Conservation (phyloP, 2,797 vertebrate genomes). For the Tauraco hartlaubi region DNA sequence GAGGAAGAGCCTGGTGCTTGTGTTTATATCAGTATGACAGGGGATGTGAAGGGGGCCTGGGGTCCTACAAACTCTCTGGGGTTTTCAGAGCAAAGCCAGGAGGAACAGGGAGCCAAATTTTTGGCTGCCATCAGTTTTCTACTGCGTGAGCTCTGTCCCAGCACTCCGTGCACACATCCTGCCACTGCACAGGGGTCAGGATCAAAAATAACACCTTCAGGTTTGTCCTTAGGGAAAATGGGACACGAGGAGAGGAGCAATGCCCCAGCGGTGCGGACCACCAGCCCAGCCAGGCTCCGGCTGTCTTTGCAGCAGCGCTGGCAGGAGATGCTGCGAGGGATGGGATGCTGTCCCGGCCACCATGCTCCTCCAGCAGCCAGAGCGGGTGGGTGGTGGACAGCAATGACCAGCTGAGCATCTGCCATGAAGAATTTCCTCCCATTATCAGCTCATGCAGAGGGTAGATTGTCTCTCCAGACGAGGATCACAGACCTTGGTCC, state of each 20-base stretch:
- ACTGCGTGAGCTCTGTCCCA: not conserved
- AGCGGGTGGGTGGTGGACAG: not conserved
- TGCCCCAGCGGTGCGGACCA: not conserved
- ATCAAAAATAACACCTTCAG: not conserved
- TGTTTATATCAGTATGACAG: not conserved
- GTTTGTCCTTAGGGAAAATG: not conserved
- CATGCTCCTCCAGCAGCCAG: not conserved
- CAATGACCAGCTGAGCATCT: rapidly evolving
- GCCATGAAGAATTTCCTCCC: not conserved
- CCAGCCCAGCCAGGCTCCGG: rapidly evolving
- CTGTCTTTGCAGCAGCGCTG: not conserved
- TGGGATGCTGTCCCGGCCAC: not conserved
- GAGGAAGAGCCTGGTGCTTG: not conserved
- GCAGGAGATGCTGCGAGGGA: not conserved
- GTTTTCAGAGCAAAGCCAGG: not conserved
- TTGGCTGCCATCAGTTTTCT: not conserved
- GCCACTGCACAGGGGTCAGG: rapidly evolving
- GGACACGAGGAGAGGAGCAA: not conserved
- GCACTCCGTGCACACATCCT: not conserved
- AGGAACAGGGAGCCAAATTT: rapidly evolving
- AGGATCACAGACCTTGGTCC: not conserved
- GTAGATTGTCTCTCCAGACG: not conserved
- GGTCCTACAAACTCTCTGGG: no score
- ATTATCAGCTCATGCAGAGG: not conserved
- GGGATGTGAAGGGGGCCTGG: rapidly evolving